phyloP scores from a whole-genome alignment of 2,797 vertebrate species.

The Macropodus opercularis region DNA sequence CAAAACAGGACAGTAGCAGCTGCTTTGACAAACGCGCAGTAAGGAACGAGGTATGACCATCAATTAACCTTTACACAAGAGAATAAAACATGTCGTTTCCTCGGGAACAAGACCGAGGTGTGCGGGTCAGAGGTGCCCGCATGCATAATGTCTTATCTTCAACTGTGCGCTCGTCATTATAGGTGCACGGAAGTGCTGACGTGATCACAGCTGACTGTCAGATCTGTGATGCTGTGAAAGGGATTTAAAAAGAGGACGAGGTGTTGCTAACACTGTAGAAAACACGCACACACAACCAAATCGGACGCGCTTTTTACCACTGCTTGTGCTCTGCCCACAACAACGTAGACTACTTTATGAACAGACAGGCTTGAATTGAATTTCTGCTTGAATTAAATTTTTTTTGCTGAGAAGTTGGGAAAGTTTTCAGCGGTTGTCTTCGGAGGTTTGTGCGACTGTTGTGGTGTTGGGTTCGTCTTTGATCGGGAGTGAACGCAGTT shows the following conservation, averaged over 20 bases:
- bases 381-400: slow-evolving; percentile 10
- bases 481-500: slow-evolving; percentile 47
- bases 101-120: slow-evolving; percentile 34
- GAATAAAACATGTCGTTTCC: slow-evolving; percentile 35
- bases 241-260: not conserved
- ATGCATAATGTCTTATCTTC: slow-evolving; percentile 35
- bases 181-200: slow-evolving; percentile 9
- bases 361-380: not conserved
- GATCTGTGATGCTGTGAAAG: not conserved
- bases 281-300: slow-evolving; percentile 1
- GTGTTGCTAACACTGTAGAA: not conserved
- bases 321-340: not conserved
- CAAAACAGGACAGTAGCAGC: slow-evolving; percentile 33
- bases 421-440: slow-evolving; percentile 40
- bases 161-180: slow-evolving; percentile 17
- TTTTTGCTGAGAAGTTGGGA: slow-evolving; percentile 33
- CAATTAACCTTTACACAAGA: slow-evolving; percentile 48
- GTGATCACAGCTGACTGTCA: not conserved
- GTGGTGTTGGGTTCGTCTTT: slow-evolving; percentile 39
- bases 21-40: slow-evolving; percentile 30
- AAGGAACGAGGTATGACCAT: slow-evolving; percentile 19
- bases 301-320: not conserved
- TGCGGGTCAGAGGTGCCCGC: slow-evolving; percentile 31
- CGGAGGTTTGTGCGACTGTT: slow-evolving; percentile 17
- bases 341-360: slow-evolving; percentile 2